Conservation (phyloP, 23 tunicate species). For the Styela clava region DNA sequence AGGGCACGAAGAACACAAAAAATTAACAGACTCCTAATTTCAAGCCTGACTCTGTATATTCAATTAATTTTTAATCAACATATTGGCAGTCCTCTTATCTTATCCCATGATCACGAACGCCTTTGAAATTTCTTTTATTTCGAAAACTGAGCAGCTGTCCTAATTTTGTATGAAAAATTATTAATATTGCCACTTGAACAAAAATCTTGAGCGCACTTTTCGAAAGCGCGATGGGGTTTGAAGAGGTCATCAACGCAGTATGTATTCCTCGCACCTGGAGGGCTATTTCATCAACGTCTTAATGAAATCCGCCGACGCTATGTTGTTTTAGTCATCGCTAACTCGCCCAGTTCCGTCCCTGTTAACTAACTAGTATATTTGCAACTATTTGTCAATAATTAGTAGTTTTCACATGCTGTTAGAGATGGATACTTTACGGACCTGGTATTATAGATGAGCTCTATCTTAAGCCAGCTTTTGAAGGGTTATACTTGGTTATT, state of each 20-base stretch:
- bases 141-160: neutral
- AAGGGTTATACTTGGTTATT: no score
- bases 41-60: no score
- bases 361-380: no score
- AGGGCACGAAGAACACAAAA: no score
- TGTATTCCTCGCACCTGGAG: neutral
- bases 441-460: no score
- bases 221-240: neutral
- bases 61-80: no score
- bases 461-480: no score
- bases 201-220: neutral
- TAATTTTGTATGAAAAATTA: neutral
- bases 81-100: no score
- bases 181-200: slow-evolving; percentile 19
- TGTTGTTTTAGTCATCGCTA: neutral
- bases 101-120: neutral
- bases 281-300: neutral
- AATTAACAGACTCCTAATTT: no score
- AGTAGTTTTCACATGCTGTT: no score
- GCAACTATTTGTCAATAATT: no score
- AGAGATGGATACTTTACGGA: no score
- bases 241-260: neutral
- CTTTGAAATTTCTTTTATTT: neutral
- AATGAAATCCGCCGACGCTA: neutral
- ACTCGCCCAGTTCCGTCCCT: neutral